Conservation (phyloP, 2,113 vertebrate species). For the Myxocyprinus asiaticus region DNA sequence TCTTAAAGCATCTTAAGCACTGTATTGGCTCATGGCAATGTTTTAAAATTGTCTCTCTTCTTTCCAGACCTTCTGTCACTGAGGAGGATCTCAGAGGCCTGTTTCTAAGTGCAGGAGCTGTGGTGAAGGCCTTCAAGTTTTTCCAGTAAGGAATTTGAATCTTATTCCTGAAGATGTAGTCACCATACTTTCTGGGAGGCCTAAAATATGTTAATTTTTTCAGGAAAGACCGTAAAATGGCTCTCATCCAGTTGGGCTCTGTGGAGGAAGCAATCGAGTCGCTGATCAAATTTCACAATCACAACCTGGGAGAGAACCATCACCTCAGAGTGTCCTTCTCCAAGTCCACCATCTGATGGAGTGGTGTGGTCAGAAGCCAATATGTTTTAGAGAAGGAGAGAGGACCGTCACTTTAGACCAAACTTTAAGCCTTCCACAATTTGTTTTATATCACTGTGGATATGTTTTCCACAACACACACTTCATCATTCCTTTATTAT, state of each 20-base stretch:
- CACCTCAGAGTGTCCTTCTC: slow-evolving; percentile 96
- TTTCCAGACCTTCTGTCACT: slow-evolving; percentile 82
- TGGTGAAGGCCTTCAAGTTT: slow-evolving; percentile 97
- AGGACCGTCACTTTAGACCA: slow-evolving; percentile 70
- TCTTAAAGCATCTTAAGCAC: neutral
- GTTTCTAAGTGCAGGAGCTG: slow-evolving; percentile 86
- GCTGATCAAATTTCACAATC: slow-evolving; percentile 94
- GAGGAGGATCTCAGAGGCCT: slow-evolving; percentile 91
- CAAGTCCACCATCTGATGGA: slow-evolving; percentile 93
- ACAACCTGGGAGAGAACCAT: slow-evolving; percentile 92
- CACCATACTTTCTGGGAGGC: neutral
- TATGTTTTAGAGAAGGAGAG: slow-evolving; percentile 46
- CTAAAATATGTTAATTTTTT: slow-evolving; percentile 9
- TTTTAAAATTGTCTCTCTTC: neutral
- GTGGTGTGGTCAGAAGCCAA: neutral
- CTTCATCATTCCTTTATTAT: slow-evolving; percentile 74
- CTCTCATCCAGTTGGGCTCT: slow-evolving; percentile 94
- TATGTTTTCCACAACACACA: slow-evolving; percentile 66
- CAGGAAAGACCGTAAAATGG: slow-evolving; percentile 98
- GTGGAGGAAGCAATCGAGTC: slow-evolving; percentile 95
- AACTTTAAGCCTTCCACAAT: slow-evolving; percentile 61
- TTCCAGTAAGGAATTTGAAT: slow-evolving; percentile 86
- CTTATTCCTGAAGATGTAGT: neutral
- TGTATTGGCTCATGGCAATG: neutral
- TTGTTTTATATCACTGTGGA: slow-evolving; percentile 58